These are phyloP conservation scores for Gnatocerus cornutus DNA, from an alignment of 2,888 invertebrate species.

Conservation along the genomic window DNA sequence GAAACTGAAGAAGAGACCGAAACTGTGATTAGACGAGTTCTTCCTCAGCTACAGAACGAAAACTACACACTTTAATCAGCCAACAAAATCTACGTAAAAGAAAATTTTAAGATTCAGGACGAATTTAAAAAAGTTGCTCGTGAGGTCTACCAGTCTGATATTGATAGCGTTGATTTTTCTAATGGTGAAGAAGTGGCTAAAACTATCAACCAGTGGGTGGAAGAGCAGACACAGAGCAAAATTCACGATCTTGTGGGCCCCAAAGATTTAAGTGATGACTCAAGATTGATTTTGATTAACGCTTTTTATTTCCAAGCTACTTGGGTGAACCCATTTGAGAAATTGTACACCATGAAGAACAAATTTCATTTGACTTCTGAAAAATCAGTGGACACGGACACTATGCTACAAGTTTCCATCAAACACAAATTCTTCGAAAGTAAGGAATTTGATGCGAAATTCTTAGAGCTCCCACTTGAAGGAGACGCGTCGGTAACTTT, in stretches of 20 bases:
- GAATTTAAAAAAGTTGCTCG: conserved; percentile 75
- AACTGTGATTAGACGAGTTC: not conserved
- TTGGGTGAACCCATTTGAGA: not conserved
- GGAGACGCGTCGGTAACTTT: conserved; percentile 48
- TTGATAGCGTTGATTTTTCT: conserved; percentile 69
- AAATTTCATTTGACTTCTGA: not conserved
- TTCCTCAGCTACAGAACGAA: conserved; percentile 33
- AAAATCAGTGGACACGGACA: not conserved
- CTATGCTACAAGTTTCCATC: not conserved
- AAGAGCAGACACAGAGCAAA: conserved; percentile 33
- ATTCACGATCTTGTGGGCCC: not conserved
- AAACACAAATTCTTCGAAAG: conserved; percentile 22
- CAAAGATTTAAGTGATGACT: not conserved
- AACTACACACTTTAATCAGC: conserved; percentile 59
- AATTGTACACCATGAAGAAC: not conserved
- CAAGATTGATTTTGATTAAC: not conserved
- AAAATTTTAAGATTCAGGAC: conserved; percentile 73
- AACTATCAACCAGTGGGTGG: conserved; percentile 67
- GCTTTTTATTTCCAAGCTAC: conserved; percentile 7
- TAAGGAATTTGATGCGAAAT: conserved; percentile 54
- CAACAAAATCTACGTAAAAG: conserved; percentile 77
- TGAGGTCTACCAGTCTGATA: conserved; percentile 76
- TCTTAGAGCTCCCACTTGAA: conserved; percentile 54
- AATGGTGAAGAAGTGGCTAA: conserved; percentile 54
- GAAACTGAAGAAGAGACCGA: not conserved